These are phyloP conservation scores for Lochmaea capreae DNA, from an alignment of 2,888 invertebrate species.

Conservation along the genomic window DNA sequence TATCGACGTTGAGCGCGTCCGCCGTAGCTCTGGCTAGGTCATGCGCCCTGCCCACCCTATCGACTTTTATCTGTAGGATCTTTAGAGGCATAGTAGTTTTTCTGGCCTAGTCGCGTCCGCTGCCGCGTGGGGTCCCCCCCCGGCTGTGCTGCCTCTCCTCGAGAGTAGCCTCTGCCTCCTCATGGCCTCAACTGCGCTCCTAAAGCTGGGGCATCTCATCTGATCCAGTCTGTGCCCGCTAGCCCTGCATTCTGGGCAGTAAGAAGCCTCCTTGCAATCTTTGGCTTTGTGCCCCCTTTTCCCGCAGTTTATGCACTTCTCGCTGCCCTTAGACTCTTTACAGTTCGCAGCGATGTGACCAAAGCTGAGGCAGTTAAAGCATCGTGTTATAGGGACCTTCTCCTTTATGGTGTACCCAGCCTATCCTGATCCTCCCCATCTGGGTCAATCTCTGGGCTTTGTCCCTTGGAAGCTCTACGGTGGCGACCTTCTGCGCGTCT, in stretches of 20 bases:
- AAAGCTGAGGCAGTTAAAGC: slow-evolving; percentile 31
- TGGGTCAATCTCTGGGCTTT: neutral
- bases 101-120: neutral
- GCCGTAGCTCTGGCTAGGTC: slow-evolving; percentile 11
- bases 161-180: slow-evolving; percentile 12
- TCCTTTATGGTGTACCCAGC: slow-evolving; percentile 25
- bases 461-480: slow-evolving; percentile 6
- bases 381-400: slow-evolving; percentile 14
- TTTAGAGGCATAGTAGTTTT: neutral
- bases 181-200: slow-evolving; percentile 10
- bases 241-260: slow-evolving; percentile 22
- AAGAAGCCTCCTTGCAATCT: slow-evolving; percentile 18
- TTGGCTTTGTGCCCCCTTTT: slow-evolving; percentile 23
- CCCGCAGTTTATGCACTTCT: slow-evolving; percentile 35
- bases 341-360: slow-evolving; percentile 30
- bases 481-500: slow-evolving; percentile 18
- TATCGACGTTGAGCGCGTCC: too few relatives aligned
- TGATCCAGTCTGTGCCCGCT: slow-evolving; percentile 26
- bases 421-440: slow-evolving; percentile 28
- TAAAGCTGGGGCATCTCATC: slow-evolving; percentile 29
- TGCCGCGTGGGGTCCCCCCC: neutral
- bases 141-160: slow-evolving; percentile 6
- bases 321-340: slow-evolving; percentile 18
- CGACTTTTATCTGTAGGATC: slow-evolving; percentile 24
- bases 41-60: neutral